phyloP scores from a whole-genome alignment of 23 tunicate species.

The Trididemnum nubilum region DNA sequence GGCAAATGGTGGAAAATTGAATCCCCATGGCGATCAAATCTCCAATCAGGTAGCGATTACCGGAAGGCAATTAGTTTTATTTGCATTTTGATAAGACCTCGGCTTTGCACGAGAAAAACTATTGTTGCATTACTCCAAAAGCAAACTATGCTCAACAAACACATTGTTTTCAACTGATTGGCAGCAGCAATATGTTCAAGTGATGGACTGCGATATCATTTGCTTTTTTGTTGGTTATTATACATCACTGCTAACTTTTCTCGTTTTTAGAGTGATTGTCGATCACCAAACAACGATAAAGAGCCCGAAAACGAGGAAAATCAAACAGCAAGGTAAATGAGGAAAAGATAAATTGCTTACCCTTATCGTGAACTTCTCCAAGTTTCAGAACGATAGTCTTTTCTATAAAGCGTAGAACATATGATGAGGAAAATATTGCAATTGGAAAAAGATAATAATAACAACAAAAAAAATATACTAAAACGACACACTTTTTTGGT shows the following conservation, averaged over 20 bases:
- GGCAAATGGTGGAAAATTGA: slow-evolving; percentile 57
- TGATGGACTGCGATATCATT: too few relatives aligned
- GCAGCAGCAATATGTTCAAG: too few relatives aligned
- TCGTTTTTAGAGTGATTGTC: slow-evolving; percentile 3
- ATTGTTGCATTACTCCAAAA: background rate
- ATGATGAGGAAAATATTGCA: too few relatives aligned
- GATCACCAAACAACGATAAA: slow-evolving; percentile 30
- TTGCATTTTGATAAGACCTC: too few relatives aligned
- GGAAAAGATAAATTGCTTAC: too few relatives aligned
- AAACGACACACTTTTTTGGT: too few relatives aligned
- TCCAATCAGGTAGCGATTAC: background rate
- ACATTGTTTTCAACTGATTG: too few relatives aligned
- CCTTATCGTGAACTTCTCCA: too few relatives aligned
- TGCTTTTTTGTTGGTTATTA: background rate
- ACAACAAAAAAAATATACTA: too few relatives aligned
- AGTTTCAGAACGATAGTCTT: too few relatives aligned
- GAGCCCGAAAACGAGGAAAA: slow-evolving; percentile 45
- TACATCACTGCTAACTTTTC: background rate
- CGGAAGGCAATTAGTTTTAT: background rate
- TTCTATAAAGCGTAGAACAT: too few relatives aligned
- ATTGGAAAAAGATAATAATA: too few relatives aligned
- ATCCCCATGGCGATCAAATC: slow-evolving; percentile 30
- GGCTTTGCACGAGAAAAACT: background rate
- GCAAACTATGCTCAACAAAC: background rate
- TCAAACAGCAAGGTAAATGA: slow-evolving; percentile 34